phyloP scores from a whole-genome alignment of 2,797 vertebrate genomes.

The Halcyon leucocephala region DNA sequence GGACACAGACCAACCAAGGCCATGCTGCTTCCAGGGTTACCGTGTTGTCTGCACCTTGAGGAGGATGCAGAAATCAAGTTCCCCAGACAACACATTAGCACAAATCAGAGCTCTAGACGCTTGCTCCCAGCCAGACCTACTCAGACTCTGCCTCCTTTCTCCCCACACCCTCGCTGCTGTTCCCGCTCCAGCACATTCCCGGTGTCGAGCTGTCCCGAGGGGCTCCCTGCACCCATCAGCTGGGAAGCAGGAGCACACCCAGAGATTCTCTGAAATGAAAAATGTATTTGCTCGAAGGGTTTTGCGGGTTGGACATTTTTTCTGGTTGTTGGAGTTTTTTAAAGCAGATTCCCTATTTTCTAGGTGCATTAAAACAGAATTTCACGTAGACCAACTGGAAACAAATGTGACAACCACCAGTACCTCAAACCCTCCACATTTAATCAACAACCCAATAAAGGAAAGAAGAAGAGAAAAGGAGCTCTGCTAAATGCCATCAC shows the following conservation, averaged over 20 bases:
- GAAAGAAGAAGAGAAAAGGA: background rate
- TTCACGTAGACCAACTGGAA: background rate
- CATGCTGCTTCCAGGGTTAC: background rate
- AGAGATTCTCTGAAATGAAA: slow-evolving; percentile 10
- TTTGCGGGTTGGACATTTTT: background rate
- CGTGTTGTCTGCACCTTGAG: background rate
- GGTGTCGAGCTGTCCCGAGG: background rate
- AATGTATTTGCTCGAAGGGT: background rate
- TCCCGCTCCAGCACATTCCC: background rate
- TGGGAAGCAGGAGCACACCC: background rate
- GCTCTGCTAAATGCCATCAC: background rate
- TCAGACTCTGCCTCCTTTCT: background rate
- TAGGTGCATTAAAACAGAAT: slow-evolving; percentile 1
- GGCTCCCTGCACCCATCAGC: background rate
- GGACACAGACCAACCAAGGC: background rate
- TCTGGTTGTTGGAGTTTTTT: background rate
- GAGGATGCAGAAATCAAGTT: background rate
- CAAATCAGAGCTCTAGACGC: background rate
- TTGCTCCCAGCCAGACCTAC: background rate
- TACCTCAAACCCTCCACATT: background rate
- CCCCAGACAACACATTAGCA: background rate
- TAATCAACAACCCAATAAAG: background rate
- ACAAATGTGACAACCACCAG: background rate
- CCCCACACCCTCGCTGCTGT: background rate
- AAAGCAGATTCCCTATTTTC: background rate